Conservation (phyloP, 2,888 invertebrate genomes). For the Andrena praecox region DNA sequence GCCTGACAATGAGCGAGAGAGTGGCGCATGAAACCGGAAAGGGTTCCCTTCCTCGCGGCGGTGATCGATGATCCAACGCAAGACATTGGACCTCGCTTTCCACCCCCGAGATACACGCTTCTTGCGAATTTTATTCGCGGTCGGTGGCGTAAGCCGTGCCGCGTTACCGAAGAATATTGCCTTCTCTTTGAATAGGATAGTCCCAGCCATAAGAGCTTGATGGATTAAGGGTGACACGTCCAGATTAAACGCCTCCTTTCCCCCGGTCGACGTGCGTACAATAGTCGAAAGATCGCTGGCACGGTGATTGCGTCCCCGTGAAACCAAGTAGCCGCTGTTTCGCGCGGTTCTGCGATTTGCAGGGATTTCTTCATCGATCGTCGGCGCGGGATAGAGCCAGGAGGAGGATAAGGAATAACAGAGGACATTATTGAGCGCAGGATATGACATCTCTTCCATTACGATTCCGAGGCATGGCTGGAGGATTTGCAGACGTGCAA, state of each 20-base stretch:
- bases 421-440: constrained; percentile 21
- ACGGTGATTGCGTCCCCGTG: not conserved
- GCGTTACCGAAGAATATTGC: constrained; percentile 54
- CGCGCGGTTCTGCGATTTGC: not conserved
- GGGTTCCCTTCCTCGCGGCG: constrained; percentile 57
- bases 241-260: constrained; percentile 44
- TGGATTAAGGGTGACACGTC: constrained; percentile 52
- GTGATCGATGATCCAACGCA: constrained; percentile 71
- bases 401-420: constrained; percentile 3
- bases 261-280: constrained; percentile 5
- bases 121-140: constrained; percentile 56
- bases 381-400: not conserved
- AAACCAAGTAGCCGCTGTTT: not conserved
- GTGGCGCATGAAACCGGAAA: constrained; percentile 65
- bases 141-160: constrained; percentile 34
- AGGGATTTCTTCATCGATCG: constrained; percentile 6
- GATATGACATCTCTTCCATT: constrained; percentile 35
- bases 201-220: constrained; percentile 45
- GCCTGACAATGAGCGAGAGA: constrained; percentile 72
- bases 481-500: constrained; percentile 32
- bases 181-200: constrained; percentile 50
- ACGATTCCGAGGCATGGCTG: constrained; percentile 22
- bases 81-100: constrained; percentile 60
- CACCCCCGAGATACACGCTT: constrained; percentile 27
- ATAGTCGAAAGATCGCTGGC: constrained; percentile 7